Base-by-base conservation (phyloP, 2,797 vertebrate species). In the Dermochelys coriacea region DNA sequence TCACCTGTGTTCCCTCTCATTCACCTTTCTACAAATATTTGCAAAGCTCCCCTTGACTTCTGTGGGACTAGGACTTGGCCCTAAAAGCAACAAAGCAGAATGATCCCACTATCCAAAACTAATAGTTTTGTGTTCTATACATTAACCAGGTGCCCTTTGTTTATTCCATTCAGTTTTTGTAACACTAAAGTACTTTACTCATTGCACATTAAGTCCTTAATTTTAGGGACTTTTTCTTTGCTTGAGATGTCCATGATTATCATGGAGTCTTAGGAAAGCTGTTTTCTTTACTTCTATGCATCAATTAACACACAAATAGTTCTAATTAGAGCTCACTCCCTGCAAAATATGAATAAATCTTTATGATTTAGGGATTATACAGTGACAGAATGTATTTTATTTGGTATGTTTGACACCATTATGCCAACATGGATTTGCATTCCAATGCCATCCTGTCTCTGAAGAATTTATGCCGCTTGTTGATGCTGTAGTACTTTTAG, bases 271-370 rank as follows among this genome's bases (percentile, higher is more conserved):
- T 80, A 91, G 2, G 1, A 29, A 86, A 91, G 93, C 15, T 84
- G 6, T 95, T 95, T 96, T 59, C 49, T 94, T 95, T 95, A 88
- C 50, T 79, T 59, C 47, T 86, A 37, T 61, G 34, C 54, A 78
- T 84, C 41, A 91, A 91, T 96, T 96, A 95, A 90, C 50, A 82
- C 27, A 93, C 1, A 94, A 94, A 96, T 93, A 95, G 25, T 91
- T 85, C 79, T 93, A 97, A 96, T 91, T 95, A 92, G 89, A 95
- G 37, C 93, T 93, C 82, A 94, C 23, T 90, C 80, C 95, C 86
- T 88, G 64, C 75, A 94, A 96, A 95, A 96, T 71, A 92, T 59
- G 1, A 92, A 96, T 82, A 92, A 91, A 96, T 94, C n/a, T 91
- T 94, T 93, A 91, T 90, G 52, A 95, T 15, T 92, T 96, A 92